These are phyloP conservation scores for Arizona elegans DNA, from an alignment of 2,113 vertebrate genomes.

Conservation along the genomic window DNA sequence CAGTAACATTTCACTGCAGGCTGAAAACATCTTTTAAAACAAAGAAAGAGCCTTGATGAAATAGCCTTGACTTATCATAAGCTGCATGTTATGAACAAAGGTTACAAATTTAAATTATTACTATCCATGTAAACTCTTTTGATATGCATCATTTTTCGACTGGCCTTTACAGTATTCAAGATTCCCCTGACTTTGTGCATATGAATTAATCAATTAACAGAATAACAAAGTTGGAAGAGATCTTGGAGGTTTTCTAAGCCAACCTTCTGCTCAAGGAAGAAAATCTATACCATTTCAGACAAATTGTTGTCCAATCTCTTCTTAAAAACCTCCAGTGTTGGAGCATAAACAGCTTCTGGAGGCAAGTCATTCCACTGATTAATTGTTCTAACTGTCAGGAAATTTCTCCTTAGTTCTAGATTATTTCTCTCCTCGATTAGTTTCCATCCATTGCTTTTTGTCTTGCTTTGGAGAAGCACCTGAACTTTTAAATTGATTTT, in stretches of 20 bases:
- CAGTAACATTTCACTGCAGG: not conserved
- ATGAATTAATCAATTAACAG: not conserved
- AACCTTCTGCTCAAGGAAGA: not conserved
- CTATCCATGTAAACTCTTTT: not conserved
- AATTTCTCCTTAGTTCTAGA: not conserved
- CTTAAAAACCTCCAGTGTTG: not conserved
- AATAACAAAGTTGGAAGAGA: not conserved
- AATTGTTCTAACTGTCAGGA: not conserved
- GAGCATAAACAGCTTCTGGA: not conserved
- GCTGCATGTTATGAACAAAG: not conserved
- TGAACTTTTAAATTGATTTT: not conserved
- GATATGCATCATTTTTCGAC: not conserved
- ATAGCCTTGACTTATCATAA: slow-evolving; percentile 1
- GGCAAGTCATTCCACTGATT: not conserved
- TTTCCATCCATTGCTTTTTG: not conserved
- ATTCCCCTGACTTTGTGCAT: not conserved
- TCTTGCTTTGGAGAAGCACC: not conserved
- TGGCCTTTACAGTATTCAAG: not conserved
- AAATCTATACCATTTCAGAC: not conserved
- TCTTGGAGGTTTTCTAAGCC: not conserved
- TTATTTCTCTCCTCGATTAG: not conserved
- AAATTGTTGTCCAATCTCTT: not conserved
- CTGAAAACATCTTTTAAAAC: not conserved
- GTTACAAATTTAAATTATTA: slow-evolving; percentile 5
- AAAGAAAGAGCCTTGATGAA: not conserved